These are phyloP conservation scores for Drosophila phalerata DNA, from an alignment of 2,888 invertebrate species.

Conservation along the genomic window DNA sequence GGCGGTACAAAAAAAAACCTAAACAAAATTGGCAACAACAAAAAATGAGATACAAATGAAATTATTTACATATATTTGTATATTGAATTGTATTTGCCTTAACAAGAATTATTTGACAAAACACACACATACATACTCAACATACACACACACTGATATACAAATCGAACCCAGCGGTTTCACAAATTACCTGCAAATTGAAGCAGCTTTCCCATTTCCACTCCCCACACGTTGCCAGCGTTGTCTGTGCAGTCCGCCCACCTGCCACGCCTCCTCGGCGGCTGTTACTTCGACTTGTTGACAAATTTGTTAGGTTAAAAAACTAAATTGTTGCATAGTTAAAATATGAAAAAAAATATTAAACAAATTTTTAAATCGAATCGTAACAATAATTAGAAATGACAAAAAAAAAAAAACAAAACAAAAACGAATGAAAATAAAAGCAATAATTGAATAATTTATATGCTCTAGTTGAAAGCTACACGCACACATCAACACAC, in stretches of 20 bases:
- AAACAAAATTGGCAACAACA: constrained; percentile 49
- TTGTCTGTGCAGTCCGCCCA: not conserved
- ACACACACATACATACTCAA: constrained; percentile 21
- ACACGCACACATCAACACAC: constrained; percentile 36
- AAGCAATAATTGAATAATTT: constrained; percentile 78
- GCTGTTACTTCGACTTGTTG: constrained; percentile 62
- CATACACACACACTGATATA: constrained; percentile 32
- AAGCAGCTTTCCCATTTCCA: constrained; percentile 11
- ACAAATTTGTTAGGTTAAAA: constrained; percentile 67
- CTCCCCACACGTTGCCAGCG: not conserved
- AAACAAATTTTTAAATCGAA: constrained; percentile 72
- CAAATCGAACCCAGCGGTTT: constrained; percentile 77
- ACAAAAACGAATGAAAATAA: constrained; percentile 66
- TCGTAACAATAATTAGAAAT: constrained; percentile 77
- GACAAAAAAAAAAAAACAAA: constrained; percentile 34
- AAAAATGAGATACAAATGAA: constrained; percentile 27
- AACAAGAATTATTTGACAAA: constrained; percentile 56
- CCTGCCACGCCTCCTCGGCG: constrained; percentile 11
- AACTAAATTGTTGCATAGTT: constrained; percentile 77
- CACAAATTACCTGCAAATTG: constrained; percentile 80
- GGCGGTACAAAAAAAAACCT: not conserved
- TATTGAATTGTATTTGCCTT: constrained; percentile 61
- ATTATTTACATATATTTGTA: constrained; percentile 44
- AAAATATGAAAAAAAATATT: constrained; percentile 42
- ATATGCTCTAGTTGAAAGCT: constrained; percentile 75